phyloP scores from a whole-genome alignment of 2,113 vertebrate species.

The Ceratotherium simum region DNA sequence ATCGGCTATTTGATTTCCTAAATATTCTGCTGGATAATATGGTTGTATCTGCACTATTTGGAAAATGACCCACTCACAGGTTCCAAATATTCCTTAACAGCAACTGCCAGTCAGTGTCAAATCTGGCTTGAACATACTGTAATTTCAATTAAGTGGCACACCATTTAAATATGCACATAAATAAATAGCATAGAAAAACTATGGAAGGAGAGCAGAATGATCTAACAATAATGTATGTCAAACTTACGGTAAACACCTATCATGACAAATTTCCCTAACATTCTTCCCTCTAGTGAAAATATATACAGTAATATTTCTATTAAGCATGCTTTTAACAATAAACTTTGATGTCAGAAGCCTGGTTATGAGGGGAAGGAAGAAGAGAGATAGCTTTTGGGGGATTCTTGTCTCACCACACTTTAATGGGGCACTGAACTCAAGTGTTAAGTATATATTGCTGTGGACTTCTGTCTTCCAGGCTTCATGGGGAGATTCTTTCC shows the following conservation, averaged over 20 bases:
- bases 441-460: not conserved
- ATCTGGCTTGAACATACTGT: slow-evolving; percentile 66
- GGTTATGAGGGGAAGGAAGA: not conserved
- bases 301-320: slow-evolving; percentile 67
- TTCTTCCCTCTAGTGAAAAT: slow-evolving; percentile 65
- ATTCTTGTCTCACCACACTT: not conserved
- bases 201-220: slow-evolving; percentile 50
- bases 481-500: not conserved
- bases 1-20: slow-evolving; percentile 44
- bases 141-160: slow-evolving; percentile 79
- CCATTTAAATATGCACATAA: slow-evolving; percentile 80
- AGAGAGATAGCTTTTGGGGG: not conserved
- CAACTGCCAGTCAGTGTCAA: slow-evolving; percentile 76
- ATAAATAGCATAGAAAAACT: slow-evolving; percentile 76
- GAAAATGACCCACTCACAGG: slow-evolving; percentile 67
- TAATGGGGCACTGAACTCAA: not conserved
- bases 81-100: slow-evolving; percentile 69
- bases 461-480: not conserved
- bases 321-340: slow-evolving; percentile 53
- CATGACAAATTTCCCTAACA: slow-evolving; percentile 69
- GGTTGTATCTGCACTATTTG: slow-evolving; percentile 42
- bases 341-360: slow-evolving; percentile 52
- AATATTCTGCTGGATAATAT: slow-evolving; percentile 25
- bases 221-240: slow-evolving; percentile 66
- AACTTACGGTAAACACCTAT: slow-evolving; percentile 69